Base-by-base conservation (phyloP, 1,140 invertebrate species). In the Acromyrmex charruanus region DNA sequence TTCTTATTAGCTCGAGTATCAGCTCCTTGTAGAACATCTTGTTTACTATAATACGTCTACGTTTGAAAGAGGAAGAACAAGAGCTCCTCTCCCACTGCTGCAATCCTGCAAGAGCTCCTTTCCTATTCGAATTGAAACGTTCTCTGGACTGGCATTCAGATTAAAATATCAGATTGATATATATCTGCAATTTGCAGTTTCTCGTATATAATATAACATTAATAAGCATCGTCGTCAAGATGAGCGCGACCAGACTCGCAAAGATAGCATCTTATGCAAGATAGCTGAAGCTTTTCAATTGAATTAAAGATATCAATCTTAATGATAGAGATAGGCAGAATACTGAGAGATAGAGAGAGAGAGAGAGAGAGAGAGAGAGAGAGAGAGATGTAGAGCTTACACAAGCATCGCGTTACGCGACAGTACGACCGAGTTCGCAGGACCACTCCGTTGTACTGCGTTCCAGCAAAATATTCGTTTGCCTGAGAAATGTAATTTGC, bases 401-500 rank as follows among this genome's bases (percentile, higher is more conserved):
- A 68, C 49, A 69, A 44, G 14, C 10, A 5, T 16, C 49, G 1
- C 14, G n/a, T 69, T 39, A 28, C 49, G 49, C 49, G 7, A 10
- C 2, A 44, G 65, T 21, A 28, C 16, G 39, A 10, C 39, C 25
- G 25, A 51, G 58, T 25, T 82, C 39, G 53, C 12, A 25, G 53
- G 18, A 49, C 10, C 51, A n/a, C 65, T 44, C 18, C 59, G 39
- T 65, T 65, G 14, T 31, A 14, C 61, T 25, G 28, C 6, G 5
- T 28, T 39, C 59, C 58, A 2, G 14, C 21, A 25, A 61, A 75
- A 31, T 51, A 84, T 84, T 74, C 80, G 69, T 84, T 84, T 74
- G 69, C 80, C 44, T 75, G 55, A 84, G 80, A 75, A 74, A 84
- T 44, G 80, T 39, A 84, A 84, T 84, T 75, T 84, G 69, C 68